Conservation (phyloP, 2,888 invertebrate genomes). For the Falcaria lacertinaria region DNA sequence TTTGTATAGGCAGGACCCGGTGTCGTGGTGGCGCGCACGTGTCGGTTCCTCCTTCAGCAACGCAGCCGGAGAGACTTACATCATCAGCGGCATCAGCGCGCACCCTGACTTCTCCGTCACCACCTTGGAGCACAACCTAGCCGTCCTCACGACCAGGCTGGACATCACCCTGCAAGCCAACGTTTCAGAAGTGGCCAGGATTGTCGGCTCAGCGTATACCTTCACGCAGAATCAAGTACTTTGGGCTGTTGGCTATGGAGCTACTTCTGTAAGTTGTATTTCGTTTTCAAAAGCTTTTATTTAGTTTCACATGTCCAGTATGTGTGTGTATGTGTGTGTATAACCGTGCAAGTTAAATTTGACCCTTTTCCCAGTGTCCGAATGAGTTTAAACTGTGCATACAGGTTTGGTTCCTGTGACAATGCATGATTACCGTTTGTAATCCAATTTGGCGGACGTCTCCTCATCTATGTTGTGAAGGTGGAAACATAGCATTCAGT, state of each 20-base stretch:
- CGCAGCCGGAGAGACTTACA: slow-evolving; percentile 38
- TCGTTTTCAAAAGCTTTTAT: too few relatives aligned
- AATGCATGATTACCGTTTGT: too few relatives aligned
- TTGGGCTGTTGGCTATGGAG: slow-evolving; percentile 60
- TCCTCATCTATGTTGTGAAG: too few relatives aligned
- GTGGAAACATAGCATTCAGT: too few relatives aligned
- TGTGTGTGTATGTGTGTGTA: too few relatives aligned
- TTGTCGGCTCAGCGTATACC: slow-evolving; percentile 40
- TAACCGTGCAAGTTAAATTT: too few relatives aligned
- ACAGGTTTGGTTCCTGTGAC: too few relatives aligned
- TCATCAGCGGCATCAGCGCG: slow-evolving; percentile 39
- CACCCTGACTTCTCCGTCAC: slow-evolving; percentile 36
- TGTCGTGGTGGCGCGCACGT: slow-evolving; percentile 49
- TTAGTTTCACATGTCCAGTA: too few relatives aligned
- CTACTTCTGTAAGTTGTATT: slow-evolving; percentile 34
- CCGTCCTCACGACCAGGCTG: slow-evolving; percentile 43
- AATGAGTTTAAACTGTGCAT: too few relatives aligned
- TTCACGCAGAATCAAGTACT: slow-evolving; percentile 35
- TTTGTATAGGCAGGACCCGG: too few relatives aligned
- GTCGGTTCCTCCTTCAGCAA: slow-evolving; percentile 45
- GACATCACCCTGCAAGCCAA: slow-evolving; percentile 27
- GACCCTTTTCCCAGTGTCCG: too few relatives aligned
- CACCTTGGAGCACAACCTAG: slow-evolving; percentile 43
- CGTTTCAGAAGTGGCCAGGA: slow-evolving; percentile 32
- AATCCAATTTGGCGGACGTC: too few relatives aligned